Conservation (phyloP, 2,888 invertebrate genomes). For the Drosophila buzzatii region DNA sequence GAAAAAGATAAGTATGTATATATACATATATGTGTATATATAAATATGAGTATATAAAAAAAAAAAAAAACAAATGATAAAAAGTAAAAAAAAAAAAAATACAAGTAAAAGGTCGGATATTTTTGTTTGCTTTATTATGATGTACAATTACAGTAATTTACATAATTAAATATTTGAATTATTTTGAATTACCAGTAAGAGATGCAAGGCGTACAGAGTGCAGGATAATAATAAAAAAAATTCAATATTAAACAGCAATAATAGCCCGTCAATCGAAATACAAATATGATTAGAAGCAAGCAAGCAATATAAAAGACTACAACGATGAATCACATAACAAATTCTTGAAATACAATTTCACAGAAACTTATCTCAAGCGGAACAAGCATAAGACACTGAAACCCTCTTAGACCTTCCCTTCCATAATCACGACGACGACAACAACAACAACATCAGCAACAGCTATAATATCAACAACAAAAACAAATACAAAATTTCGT, state of each 20-base stretch:
- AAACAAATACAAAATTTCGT: conserved; percentile 36
- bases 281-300: conserved; percentile 10
- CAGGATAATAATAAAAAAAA: conserved; percentile 10
- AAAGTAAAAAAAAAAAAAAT: conserved; percentile 25
- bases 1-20: conserved; percentile 26
- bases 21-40: too few relatives aligned
- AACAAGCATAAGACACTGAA: conserved; percentile 78
- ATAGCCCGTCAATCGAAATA: conserved; percentile 37
- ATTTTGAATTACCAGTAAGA: conserved; percentile 18
- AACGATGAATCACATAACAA: conserved; percentile 29
- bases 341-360: conserved; percentile 32
- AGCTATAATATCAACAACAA: conserved; percentile 22
- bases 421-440: conserved; percentile 1
- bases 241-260: not conserved
- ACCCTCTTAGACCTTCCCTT: conserved; percentile 9
- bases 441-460: not conserved
- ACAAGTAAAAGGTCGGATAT: conserved; percentile 29
- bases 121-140: conserved; percentile 46
- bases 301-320: conserved; percentile 38
- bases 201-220: conserved; percentile 22
- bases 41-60: conserved; percentile 25
- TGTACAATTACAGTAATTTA: conserved; percentile 9
- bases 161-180: conserved; percentile 21
- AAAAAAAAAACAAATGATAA: conserved; percentile 19
- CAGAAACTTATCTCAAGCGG: conserved; percentile 55